Evolutionary conservation across 2,888 invertebrate species (phyloP).

Genomic region (Oegoconia quadripuncta): DNA sequence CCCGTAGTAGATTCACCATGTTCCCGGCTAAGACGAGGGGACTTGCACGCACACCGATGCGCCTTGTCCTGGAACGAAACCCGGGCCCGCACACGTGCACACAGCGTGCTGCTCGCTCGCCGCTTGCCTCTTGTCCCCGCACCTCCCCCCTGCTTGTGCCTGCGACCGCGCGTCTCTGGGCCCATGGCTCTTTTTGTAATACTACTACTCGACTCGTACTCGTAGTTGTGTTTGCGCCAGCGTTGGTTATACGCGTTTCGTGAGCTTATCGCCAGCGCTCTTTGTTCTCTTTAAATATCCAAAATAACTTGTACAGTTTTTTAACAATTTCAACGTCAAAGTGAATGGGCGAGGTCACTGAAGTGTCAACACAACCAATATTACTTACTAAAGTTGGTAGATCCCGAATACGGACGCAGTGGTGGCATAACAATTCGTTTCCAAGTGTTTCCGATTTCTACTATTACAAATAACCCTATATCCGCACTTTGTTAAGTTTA

Average conservation of each 20-base stretch:
- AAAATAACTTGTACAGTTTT: conserved; percentile 29
- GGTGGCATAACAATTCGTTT: conserved; percentile 46
- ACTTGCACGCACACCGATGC: conserved; percentile 40
- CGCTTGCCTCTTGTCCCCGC: conserved; percentile 28
- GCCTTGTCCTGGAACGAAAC: conserved; percentile 30
- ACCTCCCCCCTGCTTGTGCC: conserved; percentile 16
- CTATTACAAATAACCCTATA: conserved; percentile 22
- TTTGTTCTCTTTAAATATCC: conserved; percentile 49
- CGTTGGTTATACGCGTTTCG: conserved; percentile 43
- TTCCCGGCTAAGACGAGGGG: conserved; percentile 32
- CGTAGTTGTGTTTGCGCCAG: conserved; percentile 57
- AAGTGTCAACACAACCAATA: conserved; percentile 26
- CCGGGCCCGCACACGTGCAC: conserved; percentile 50
- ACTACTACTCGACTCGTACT: conserved; percentile 36
- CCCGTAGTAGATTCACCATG: neutral
- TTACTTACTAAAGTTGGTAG: conserved; percentile 47
- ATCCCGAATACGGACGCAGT: conserved; percentile 31
- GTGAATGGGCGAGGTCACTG: conserved; percentile 58
- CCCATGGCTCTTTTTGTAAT: conserved; percentile 52
- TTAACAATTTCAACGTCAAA: conserved; percentile 37
- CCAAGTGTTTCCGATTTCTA: neutral
- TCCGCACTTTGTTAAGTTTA: conserved; percentile 27
- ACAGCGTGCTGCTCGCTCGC: conserved; percentile 40
- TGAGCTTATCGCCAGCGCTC: conserved; percentile 30
- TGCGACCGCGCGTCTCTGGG: conserved; percentile 26